These are phyloP conservation scores for Gallinago stenura DNA, from an alignment of 2,797 vertebrate species.

Conservation along the genomic window DNA sequence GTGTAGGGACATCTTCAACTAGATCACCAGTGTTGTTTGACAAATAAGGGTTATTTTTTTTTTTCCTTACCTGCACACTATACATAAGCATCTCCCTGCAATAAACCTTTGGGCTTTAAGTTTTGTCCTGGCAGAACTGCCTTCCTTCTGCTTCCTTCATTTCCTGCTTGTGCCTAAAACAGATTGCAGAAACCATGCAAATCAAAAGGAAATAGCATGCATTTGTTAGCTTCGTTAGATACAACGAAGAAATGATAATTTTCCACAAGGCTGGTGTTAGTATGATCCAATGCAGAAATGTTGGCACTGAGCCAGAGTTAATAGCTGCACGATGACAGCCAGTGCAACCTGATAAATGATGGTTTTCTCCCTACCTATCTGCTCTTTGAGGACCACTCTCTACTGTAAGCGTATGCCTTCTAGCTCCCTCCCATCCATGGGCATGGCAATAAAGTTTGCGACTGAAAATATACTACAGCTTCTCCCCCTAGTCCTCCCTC, in stretches of 20 bases:
- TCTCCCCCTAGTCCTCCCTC: background rate
- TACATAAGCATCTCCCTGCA: background rate
- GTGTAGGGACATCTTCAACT: background rate
- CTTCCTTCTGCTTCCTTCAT: background rate
- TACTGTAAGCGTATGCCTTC: background rate
- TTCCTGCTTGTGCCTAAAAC: background rate
- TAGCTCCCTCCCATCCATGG: background rate
- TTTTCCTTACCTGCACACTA: background rate
- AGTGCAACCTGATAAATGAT: background rate
- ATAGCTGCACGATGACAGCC: background rate
- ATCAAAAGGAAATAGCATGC: background rate
- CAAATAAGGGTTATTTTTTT: background rate
- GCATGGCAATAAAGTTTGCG: background rate
- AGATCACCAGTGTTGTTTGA: background rate
- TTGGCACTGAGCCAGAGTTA: background rate
- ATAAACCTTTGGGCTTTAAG: background rate
- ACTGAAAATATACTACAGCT: background rate
- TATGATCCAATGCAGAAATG: background rate
- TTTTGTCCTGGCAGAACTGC: background rate
- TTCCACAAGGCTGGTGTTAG: background rate
- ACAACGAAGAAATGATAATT: background rate
- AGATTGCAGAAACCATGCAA: background rate
- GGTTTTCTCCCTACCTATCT: background rate
- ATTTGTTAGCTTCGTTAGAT: background rate
- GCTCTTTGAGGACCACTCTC: background rate